Percentiles rank a stretch among this genome's conserved stretches.
Conservation (phyloP, 1,140 invertebrate species). For the Oncopodura yosiiana region DNA sequence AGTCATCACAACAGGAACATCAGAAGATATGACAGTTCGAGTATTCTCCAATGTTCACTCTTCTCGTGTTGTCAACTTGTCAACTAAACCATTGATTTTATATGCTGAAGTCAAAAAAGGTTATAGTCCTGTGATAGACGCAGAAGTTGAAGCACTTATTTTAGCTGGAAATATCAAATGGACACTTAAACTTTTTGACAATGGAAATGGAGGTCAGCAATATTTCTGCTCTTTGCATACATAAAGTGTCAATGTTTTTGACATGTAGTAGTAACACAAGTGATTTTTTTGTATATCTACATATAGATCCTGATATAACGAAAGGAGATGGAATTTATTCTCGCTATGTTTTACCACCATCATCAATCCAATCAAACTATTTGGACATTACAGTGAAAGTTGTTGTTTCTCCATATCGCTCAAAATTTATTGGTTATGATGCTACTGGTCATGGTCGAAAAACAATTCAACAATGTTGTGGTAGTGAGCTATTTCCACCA, state of each 20-base stretch:
- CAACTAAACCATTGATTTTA: constrained; percentile 24
- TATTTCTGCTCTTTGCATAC: constrained; percentile 6
- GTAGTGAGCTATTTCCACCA: constrained; percentile 7
- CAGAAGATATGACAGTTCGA: constrained; percentile 24
- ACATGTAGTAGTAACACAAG: neutral
- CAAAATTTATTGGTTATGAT: constrained; percentile 21
- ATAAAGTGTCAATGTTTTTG: neutral
- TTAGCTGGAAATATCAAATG: constrained; percentile 16
- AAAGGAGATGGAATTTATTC: constrained; percentile 57
- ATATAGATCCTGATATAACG: constrained; percentile 54
- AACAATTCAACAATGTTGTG: constrained; percentile 18
- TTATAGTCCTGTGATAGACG: constrained; percentile 28
- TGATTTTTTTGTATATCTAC: constrained; percentile 5
- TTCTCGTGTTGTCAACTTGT: constrained; percentile 23
- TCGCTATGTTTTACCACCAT: constrained; percentile 47
- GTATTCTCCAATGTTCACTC: constrained; percentile 31
- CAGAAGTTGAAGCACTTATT: constrained; percentile 31
- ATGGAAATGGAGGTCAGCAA: constrained; percentile 47
- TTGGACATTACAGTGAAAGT: constrained; percentile 32
- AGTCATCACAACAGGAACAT: constrained; percentile 25
- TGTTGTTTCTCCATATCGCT: constrained; percentile 24
- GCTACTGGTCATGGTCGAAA: neutral
- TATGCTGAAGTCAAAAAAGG: constrained; percentile 42
- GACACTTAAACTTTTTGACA: constrained; percentile 45
- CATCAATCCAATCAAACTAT: constrained; percentile 11